A percentile compares a stretch with the other conserved stretches of the same genome.
Conservation (phyloP, 2,797 vertebrate genomes). For the Acipenser oxyrinchus region DNA sequence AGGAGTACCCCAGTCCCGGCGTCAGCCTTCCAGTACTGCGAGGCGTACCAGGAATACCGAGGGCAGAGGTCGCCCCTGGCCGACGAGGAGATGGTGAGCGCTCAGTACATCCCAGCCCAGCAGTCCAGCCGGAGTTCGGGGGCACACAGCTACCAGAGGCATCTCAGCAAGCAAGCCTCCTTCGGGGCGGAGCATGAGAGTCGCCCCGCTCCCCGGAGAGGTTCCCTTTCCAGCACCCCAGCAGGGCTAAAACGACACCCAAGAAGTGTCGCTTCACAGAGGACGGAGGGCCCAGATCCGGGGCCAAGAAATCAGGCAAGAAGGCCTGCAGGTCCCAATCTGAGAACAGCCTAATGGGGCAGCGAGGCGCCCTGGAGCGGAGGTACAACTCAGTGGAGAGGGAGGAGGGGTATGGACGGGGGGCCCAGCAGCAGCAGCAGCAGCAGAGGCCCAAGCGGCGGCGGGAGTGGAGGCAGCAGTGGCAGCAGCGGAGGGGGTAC, state of each 20-base stretch:
- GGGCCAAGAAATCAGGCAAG: constrained; percentile 49
- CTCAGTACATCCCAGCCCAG: constrained; percentile 72
- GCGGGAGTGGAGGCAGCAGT: background rate
- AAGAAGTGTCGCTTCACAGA: constrained; percentile 70
- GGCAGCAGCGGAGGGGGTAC: constrained; percentile 27
- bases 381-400: constrained; percentile 65
- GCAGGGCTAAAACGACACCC: constrained; percentile 34
- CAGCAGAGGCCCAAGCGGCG: constrained; percentile 12
- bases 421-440: constrained; percentile 25
- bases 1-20: background rate
- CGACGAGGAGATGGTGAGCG: constrained; percentile 64
- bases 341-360: constrained; percentile 67
- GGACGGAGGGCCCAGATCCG: constrained; percentile 21
- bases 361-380: constrained; percentile 44
- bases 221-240: constrained; percentile 21
- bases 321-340: constrained; percentile 72
- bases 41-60: constrained; percentile 32
- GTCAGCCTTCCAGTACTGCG: background rate
- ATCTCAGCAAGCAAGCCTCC: constrained; percentile 30
- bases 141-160: constrained; percentile 33
- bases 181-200: constrained; percentile 43
- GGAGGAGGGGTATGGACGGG: constrained; percentile 44
- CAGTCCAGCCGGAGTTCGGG: constrained; percentile 27
- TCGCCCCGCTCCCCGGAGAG: constrained; percentile 48
- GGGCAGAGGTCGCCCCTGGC: constrained; percentile 29